Percentiles rank a stretch among this genome's conserved stretches.
Conservation (phyloP, 2,113 vertebrate species). For the Pedionomus torquatus region DNA sequence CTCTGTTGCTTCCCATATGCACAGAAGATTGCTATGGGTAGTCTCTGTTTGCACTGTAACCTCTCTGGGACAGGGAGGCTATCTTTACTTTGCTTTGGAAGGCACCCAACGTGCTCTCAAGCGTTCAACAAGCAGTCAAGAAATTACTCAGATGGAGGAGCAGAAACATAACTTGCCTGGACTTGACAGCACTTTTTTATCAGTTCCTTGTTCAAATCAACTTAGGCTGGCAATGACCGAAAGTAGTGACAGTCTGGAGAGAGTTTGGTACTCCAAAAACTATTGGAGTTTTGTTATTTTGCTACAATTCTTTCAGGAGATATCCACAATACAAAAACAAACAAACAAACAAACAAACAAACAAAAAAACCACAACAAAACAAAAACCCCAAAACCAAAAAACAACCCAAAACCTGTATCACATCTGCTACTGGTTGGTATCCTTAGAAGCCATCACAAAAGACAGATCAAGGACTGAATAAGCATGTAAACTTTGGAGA, state of each 20-base stretch:
- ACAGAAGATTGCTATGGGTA: neutral
- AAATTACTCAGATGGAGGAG: slow-evolving; percentile 52
- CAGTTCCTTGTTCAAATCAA: slow-evolving; percentile 39
- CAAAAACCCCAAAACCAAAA: no score
- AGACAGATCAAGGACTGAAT: slow-evolving; percentile 40
- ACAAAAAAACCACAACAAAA: no score
- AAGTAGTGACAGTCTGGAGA: neutral
- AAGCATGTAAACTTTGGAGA: slow-evolving; percentile 37
- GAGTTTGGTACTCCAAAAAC: neutral
- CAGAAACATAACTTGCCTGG: slow-evolving; percentile 45
- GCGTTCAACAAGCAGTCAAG: slow-evolving; percentile 50
- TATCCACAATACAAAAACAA: neutral
- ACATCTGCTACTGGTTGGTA: slow-evolving; percentile 52
- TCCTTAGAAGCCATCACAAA: slow-evolving; percentile 51
- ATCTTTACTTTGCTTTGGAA: slow-evolving; percentile 58
- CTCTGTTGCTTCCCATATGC: accelerated
- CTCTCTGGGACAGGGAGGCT: slow-evolving; percentile 29
- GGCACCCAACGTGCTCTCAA: slow-evolving; percentile 37
- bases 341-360: no score
- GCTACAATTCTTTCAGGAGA: slow-evolving; percentile 9
- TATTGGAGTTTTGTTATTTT: slow-evolving; percentile 19
- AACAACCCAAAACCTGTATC: neutral
- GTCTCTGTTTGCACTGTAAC: slow-evolving; percentile 11
- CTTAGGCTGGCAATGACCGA: neutral
- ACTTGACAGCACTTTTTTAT: slow-evolving; percentile 47